A percentile compares a stretch with the other conserved stretches of the same genome.
Evolutionary conservation across 2,888 invertebrate species (phyloP).

Genomic region (Macroteleia sp.): DNA sequence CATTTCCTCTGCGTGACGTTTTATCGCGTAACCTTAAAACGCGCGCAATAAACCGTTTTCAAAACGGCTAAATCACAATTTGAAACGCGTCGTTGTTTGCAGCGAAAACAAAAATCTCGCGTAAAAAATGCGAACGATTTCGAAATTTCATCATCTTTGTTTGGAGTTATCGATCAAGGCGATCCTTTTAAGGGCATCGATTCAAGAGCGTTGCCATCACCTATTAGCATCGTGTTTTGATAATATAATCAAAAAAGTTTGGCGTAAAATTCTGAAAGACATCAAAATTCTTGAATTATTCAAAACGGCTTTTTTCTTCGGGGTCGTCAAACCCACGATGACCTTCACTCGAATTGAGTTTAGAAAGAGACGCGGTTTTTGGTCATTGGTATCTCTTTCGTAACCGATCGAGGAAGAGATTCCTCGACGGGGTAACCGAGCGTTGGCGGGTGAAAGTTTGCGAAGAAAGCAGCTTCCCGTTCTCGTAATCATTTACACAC

Average conservation of each 20-base stretch:
- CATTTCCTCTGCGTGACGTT: slow-evolving; percentile 57
- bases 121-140: slow-evolving; percentile 28
- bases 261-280: too few species aligned
- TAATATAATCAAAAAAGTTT: too few species aligned
- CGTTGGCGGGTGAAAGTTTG: slow-evolving; percentile 79
- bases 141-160: slow-evolving; percentile 25
- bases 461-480: slow-evolving; percentile 82
- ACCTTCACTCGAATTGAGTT: slow-evolving; percentile 31
- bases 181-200: slow-evolving; percentile 37
- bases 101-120: slow-evolving; percentile 27
- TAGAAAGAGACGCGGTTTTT: slow-evolving; percentile 52
- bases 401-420: slow-evolving; percentile 60
- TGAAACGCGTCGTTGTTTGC: slow-evolving; percentile 8
- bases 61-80: not conserved
- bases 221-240: too few species aligned
- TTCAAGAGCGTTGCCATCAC: too few species aligned
- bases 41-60: slow-evolving; percentile 18
- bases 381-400: slow-evolving; percentile 55
- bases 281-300: too few species aligned
- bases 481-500: slow-evolving; percentile 65
- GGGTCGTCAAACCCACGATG: slow-evolving; percentile 28
- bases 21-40: slow-evolving; percentile 15
- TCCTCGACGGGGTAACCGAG: slow-evolving; percentile 72
- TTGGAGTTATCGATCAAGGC: slow-evolving; percentile 61
- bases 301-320: not conserved